Evolutionary conservation across 2,113 vertebrate genomes (phyloP), one percentile per base, ranked within the genome.

Genomic region (Hipposideros armiger): DNA sequence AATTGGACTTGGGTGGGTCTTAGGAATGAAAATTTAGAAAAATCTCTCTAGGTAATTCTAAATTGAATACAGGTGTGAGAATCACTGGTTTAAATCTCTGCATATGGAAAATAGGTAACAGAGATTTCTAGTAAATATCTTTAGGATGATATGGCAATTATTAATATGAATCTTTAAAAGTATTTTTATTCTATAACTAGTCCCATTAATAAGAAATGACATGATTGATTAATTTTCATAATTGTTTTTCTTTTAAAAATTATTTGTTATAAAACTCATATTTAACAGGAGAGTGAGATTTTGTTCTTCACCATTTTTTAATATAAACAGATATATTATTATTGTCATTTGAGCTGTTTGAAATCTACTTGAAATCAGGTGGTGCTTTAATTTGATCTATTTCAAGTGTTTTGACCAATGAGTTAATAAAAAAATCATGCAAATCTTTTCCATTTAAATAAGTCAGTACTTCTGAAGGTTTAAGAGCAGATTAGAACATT

Each of bases 251-350:
- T 84, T 85, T 67, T 77, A 47, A 78, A 97, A 96, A 36, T 40
- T 87, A 95, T 15, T 40, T 94, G 4, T 50, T 14, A 7, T 73
- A 91, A 88, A 96, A 73, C 40, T 72, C 67, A 82, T 47, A 85
- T 62, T 85, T 80, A 96, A 54, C 13, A 95, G 15, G 4, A 90
- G 64, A 78, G 0, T 70, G 1, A 0, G 89, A 8, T 50, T 93
- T 89, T 90, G 40, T 87, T 66, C 81, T 47, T 74, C 60, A 96
- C 54, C 11, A 81, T 83, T 89, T 86, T 58, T 94, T 64, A 90
- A 9, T 40, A 19, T 40, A 96, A 20, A 62, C 90, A 70, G 14
- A 78, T 14, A 81, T 54, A 78, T 74, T 88, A 78, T 74, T 88
- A 28, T 66, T 70, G 87, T 69, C 64, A 92, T 22, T 86, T 69